Base-by-base conservation (phyloP, 2,888 invertebrate species). In the Mycalesis mineus region DNA sequence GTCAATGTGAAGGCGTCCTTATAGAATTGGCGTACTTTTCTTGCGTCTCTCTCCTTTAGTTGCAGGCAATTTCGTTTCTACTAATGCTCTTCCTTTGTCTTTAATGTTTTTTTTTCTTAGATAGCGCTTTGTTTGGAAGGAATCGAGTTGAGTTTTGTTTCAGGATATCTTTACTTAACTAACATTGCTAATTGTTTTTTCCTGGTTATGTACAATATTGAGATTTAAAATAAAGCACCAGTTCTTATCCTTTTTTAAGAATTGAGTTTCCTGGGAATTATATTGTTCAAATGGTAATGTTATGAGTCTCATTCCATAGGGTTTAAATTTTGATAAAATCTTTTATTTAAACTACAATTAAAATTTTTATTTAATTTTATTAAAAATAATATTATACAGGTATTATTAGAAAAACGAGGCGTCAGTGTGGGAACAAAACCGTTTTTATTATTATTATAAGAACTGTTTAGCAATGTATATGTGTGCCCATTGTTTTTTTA, bases 1-100 rank as follows among this genome's bases (percentile, higher is more conserved):
- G 17, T 14, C 39, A 36, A 44, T 59, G 40, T 60, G 56, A 41
- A 57, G 55, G 15, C 50, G 48, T 39, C 63, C 44, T 58, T 55
- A 57, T 31, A 40, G 42, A 56, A 58, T 60, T 60, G 62, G 40
- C 62, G 58, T 62, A 52, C 52, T 52, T 52, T 52, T 33, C 52
- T 52, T 52, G 50, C 50, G 50, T 51, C 50, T 51, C 51, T 40
- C 42, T 52, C 42, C 52, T 42, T 70, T 68, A 68, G 68, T 72
- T 72, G 70, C 69, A 64, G 65, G 55, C 68, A 71, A 72, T 72
- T 72, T 69, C 67, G 62, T 63, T 64, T 62, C 60, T 66, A 65
- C 66, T 66, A 68, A 67, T 65, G 65, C 52, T 65, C 57, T 65
- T 59, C 66, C 66, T 69, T 71, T 66, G 65, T 68, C 65, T 65